Base-by-base conservation (phyloP, 2,888 invertebrate species). In the Empis livida region DNA sequence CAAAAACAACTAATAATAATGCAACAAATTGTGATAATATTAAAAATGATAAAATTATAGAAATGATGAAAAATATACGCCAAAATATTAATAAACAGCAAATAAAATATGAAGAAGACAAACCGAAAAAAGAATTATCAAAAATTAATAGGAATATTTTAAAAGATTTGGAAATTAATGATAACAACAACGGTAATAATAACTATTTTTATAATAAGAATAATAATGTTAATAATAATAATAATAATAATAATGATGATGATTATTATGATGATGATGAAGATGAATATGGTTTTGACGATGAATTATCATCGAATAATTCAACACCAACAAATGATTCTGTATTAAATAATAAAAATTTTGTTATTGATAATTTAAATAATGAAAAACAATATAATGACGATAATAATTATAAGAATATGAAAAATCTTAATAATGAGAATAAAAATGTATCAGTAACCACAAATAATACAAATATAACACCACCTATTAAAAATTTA, bases 21-120 rank as follows among this genome's bases (percentile, higher is more conserved):
- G 58, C 59, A 48, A 60, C 61, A 57, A 50, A 46, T 45, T 59
- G 40, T 59, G 59, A 43, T 58, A 60, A 40, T 32, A 32, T 13
- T 32, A 48, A 42, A 44, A 45, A 42, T 48, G 45, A 48, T 48
- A 41, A 45, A 43, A 45, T 44, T 48, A 39, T 44, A 31, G 41
- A 44, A 47, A 37, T 27, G 38, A 41, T 44, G 41, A 35, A 27
- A 46, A 45, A 41, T 39, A 43, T 35, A 47, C 39, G 16, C 27
- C 49, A 48, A 32, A 49, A 38, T 38, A 49, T 51, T 51, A 46
- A 39, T 43, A 50, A 42, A 47, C 32, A 53, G 52, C 50, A 51
- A 53, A 48, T 43, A 39, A 42, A 46, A 48, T 42, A 30, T 16
- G 16, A 46, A 27, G n/a, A 44, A 31, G 11, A 39, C 3, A 20